A percentile compares a stretch with the other conserved stretches of the same genome.
phyloP scores from a whole-genome alignment of 2,888 invertebrate species.

The Epirrhoe tristata region DNA sequence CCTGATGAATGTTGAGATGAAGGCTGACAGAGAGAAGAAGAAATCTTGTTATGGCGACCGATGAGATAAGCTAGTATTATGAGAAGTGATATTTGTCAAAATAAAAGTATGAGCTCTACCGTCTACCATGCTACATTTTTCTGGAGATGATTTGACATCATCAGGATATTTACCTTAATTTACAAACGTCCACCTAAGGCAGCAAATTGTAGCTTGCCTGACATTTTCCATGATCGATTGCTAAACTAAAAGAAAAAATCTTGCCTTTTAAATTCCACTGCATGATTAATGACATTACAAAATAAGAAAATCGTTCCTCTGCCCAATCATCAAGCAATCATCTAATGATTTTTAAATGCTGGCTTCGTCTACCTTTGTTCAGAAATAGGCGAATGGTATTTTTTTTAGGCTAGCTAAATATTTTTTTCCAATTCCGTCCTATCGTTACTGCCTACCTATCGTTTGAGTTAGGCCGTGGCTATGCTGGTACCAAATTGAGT shows the following conservation, averaged over 20 bases:
- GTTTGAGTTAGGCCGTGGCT: neutral
- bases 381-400: constrained; percentile 2
- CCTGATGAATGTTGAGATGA: neutral
- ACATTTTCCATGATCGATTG: constrained; percentile 35
- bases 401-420: neutral
- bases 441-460: neutral
- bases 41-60: too few species aligned
- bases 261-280: constrained; percentile 29
- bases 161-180: neutral
- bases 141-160: neutral
- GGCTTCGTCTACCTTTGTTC: constrained; percentile 14
- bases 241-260: constrained; percentile 23
- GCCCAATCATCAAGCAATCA: constrained; percentile 32
- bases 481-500: neutral
- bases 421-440: neutral
- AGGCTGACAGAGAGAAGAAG: too few species aligned
- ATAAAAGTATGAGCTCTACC: neutral
- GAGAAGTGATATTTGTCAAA: neutral
- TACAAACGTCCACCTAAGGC: neutral
- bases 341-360: constrained; percentile 34
- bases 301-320: constrained; percentile 33
- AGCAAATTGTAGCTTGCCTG: constrained; percentile 18
- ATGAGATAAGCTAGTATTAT: neutral
- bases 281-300: constrained; percentile 37
- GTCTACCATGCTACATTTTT: neutral